phyloP scores from a whole-genome alignment of 2,888 invertebrate genomes.

The Stenichneumon culpator region DNA sequence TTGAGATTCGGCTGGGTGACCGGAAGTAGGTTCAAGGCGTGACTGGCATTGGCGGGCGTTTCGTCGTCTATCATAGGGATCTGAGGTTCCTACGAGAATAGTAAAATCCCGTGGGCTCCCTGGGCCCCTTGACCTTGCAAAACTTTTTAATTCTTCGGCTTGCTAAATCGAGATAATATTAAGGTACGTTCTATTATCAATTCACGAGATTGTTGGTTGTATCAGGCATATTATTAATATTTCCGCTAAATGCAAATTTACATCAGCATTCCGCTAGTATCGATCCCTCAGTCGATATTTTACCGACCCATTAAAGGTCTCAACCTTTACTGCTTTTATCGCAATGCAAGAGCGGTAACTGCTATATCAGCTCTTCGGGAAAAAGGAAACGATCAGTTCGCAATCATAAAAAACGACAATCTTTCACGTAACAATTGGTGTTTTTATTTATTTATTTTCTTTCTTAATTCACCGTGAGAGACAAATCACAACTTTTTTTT shows the following conservation, averaged over 20 bases:
- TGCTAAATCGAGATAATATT: neutral
- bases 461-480: slow-evolving; percentile 51
- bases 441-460: slow-evolving; percentile 41
- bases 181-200: neutral
- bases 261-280: neutral
- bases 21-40: slow-evolving; percentile 23
- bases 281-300: neutral
- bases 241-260: neutral
- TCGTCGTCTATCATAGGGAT: neutral
- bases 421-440: slow-evolving; percentile 58
- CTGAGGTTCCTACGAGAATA: neutral
- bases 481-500: slow-evolving; percentile 49
- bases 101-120: neutral
- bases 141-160: neutral
- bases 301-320: neutral
- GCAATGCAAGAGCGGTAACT: neutral
- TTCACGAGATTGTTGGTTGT: neutral
- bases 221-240: neutral
- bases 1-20: neutral
- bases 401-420: slow-evolving; percentile 6
- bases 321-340: neutral
- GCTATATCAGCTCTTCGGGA: neutral
- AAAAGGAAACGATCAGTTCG: slow-evolving; percentile 22
- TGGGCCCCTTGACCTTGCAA: neutral
- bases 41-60: slow-evolving; percentile 6